Conservation (phyloP, 2,797 vertebrate species). For the Melanitta fusca region DNA sequence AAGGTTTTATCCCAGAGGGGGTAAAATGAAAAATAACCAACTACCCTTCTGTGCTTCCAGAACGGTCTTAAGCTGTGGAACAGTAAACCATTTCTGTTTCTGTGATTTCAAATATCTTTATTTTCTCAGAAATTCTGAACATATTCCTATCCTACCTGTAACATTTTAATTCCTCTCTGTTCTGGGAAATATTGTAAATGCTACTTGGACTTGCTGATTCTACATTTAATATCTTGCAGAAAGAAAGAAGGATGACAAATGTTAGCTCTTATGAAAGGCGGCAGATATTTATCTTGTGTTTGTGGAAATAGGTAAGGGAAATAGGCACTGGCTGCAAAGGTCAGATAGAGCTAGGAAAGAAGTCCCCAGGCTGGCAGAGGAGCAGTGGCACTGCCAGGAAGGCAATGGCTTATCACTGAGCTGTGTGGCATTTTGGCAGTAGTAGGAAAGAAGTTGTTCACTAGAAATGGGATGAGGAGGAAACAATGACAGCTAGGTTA, state of each 20-base stretch:
- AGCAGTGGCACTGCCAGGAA: neutral
- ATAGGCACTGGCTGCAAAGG: neutral
- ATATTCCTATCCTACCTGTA: neutral
- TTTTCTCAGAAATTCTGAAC: neutral
- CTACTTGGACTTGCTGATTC: neutral
- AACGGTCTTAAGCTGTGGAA: neutral
- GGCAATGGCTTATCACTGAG: neutral
- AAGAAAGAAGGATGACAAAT: constrained; percentile 14
- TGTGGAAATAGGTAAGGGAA: neutral
- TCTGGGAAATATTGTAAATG: neutral
- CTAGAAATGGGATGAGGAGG: neutral
- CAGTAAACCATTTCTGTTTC: neutral
- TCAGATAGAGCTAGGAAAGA: neutral
- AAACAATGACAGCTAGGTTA: rapidly evolving
- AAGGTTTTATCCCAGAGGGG: neutral
- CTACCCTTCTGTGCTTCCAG: neutral
- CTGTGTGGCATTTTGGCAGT: neutral
- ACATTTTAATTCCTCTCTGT: neutral
- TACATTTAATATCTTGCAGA: neutral
- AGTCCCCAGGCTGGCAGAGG: neutral
- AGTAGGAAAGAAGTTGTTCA: neutral
- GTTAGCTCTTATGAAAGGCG: neutral
- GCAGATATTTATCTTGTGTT: neutral
- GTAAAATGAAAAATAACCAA: neutral
- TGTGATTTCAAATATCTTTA: neutral